A percentile compares a stretch with the other conserved stretches of the same genome.
Conservation (phyloP, 2,113 vertebrate species). For the Burhinus oedicnemus region DNA sequence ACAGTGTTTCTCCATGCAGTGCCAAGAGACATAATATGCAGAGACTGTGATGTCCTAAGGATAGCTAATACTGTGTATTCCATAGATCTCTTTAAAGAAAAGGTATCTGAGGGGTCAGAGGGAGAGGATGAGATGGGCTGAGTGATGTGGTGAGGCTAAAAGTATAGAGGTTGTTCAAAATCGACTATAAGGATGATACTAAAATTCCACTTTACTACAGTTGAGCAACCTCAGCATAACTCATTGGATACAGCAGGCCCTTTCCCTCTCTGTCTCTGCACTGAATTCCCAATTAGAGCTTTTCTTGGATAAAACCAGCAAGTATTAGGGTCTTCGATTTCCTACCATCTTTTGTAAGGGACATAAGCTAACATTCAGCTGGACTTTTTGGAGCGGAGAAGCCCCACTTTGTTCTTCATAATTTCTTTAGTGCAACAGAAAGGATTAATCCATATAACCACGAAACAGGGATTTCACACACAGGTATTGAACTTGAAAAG, state of each 20-base stretch:
- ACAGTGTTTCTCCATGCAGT: neutral
- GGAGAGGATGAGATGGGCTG: neutral
- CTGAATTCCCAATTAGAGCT: neutral
- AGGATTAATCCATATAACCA: neutral
- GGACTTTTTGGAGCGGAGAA: neutral
- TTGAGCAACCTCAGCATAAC: neutral
- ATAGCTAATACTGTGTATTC: neutral
- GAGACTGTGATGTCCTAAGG: neutral
- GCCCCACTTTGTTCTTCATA: neutral
- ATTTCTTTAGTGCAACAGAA: neutral
- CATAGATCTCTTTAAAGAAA: neutral
- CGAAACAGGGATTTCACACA: neutral
- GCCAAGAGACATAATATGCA: neutral
- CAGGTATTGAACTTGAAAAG: neutral
- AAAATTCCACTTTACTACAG: conserved; percentile 1
- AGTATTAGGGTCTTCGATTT: neutral
- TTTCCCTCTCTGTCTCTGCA: neutral
- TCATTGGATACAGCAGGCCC: neutral
- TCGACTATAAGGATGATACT: neutral
- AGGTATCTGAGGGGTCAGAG: neutral
- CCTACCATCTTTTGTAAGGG: neutral
- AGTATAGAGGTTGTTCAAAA: neutral
- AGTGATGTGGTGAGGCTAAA: neutral
- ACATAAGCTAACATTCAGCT: neutral
- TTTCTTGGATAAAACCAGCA: neutral